These are phyloP conservation scores for Hoplostethus mediterraneus DNA, from an alignment of 2,797 vertebrate species.

Conservation along the genomic window DNA sequence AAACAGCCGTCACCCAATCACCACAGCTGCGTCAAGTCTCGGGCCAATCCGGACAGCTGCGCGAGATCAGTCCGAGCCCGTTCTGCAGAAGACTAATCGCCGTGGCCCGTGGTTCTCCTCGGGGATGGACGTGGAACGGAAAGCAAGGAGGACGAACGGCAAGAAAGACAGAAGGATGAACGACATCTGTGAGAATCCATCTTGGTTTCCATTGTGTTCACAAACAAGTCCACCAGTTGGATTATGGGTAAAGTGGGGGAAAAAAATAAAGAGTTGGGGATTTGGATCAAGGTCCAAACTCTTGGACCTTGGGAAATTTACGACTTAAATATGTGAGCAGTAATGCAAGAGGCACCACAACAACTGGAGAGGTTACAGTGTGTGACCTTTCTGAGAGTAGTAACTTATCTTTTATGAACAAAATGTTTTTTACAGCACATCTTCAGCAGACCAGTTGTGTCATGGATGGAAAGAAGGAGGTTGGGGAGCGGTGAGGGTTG, in stretches of 20 bases:
- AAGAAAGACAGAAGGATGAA: constrained; percentile 40
- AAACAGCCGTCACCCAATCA: constrained; percentile 37
- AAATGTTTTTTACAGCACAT: constrained; percentile 9
- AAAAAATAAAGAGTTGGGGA: constrained; percentile 13
- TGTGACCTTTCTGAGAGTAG: neutral
- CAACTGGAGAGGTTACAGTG: neutral
- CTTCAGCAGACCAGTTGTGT: constrained; percentile 1
- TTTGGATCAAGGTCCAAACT: constrained; percentile 28
- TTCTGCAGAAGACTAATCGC: constrained; percentile 28
- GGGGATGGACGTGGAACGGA: constrained; percentile 45
- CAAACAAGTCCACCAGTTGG: constrained; percentile 43
- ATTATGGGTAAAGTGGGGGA: constrained; percentile 5
- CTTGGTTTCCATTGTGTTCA: constrained; percentile 49
- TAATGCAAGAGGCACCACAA: constrained; percentile 2
- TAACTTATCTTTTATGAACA: constrained; percentile 17
- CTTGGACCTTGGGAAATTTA: constrained; percentile 20
- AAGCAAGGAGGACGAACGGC: constrained; percentile 14
- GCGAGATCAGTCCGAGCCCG: constrained; percentile 42
- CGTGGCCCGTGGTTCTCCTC: constrained; percentile 25
- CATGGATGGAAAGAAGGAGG: neutral
- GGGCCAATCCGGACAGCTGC: constrained; percentile 71
- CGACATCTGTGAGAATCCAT: constrained; percentile 72
- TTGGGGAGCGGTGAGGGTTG: neutral
- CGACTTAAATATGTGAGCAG: constrained; percentile 20
- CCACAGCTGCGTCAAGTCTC: constrained; percentile 68